phyloP scores from a whole-genome alignment of 2,113 vertebrate species.

The Mormyrus iriodes region DNA sequence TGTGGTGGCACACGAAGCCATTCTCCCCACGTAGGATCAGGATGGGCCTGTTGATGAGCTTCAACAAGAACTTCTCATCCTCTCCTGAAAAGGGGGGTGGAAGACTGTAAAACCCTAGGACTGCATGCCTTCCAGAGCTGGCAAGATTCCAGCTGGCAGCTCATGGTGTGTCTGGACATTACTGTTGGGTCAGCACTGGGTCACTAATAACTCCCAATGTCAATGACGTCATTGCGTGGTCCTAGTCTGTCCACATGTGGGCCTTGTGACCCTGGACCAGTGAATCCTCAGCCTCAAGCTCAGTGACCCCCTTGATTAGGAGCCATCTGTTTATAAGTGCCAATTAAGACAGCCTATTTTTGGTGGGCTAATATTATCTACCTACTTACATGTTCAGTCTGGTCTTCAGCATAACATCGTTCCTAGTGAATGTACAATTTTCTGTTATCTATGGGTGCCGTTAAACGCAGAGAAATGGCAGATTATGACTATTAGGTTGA shows the following conservation, averaged over 20 bases:
- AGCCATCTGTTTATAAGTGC: background rate
- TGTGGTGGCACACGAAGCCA: conserved; percentile 88
- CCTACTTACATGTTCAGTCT: background rate
- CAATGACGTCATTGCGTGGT: background rate
- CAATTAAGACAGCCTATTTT: background rate
- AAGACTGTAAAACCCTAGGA: background rate
- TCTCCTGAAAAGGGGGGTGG: conserved; percentile 58
- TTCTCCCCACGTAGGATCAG: conserved; percentile 83
- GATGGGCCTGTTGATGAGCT: conserved; percentile 91
- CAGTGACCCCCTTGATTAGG: background rate
- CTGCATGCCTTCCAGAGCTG: background rate
- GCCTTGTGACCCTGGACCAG: background rate
- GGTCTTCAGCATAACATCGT: background rate
- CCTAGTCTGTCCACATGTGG: background rate
- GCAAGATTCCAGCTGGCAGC: background rate
- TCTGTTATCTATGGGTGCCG: background rate
- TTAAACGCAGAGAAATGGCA: background rate
- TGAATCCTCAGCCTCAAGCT: background rate
- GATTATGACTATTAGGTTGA: background rate
- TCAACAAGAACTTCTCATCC: conserved; percentile 82
- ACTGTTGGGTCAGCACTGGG: background rate
- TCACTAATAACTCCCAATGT: background rate
- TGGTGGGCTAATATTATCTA: background rate
- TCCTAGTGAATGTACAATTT: background rate
- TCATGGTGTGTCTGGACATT: background rate